A percentile compares a stretch with the other conserved stretches of the same genome.
These are phyloP conservation scores for Andrena bucephala DNA, from an alignment of 2,888 invertebrate genomes.

Conservation along the genomic window DNA sequence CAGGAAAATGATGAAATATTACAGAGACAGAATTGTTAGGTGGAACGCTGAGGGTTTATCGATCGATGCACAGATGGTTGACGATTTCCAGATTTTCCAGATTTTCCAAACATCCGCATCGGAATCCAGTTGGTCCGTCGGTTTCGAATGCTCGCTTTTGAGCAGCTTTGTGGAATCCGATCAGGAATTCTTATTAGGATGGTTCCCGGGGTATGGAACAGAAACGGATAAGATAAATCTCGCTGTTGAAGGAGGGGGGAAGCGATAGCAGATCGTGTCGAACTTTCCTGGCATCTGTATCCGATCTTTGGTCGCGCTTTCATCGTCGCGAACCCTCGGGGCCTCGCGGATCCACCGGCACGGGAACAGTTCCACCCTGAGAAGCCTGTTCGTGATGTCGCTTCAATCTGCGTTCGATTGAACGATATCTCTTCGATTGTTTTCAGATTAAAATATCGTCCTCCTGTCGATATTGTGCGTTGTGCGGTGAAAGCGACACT, in stretches of 20 bases:
- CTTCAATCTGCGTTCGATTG: background rate
- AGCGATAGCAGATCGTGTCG: background rate
- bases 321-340: background rate
- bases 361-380: background rate
- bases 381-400: background rate
- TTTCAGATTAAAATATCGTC: background rate
- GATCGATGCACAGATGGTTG: background rate
- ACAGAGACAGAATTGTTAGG: no score
- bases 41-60: background rate
- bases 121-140: conserved; percentile 4
- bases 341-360: conserved; percentile 10
- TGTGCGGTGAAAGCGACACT: no score
- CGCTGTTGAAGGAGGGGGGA: conserved; percentile 19
- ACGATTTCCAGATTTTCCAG: background rate
- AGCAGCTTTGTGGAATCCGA: conserved; percentile 23
- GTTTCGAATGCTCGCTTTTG: conserved; percentile 7
- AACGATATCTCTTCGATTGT: background rate
- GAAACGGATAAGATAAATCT: conserved; percentile 31
- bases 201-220: background rate
- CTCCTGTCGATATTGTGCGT: background rate
- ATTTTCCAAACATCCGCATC: conserved; percentile 1
- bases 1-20: no score
- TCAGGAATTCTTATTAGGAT: conserved; percentile 40
- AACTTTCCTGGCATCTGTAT: conserved; percentile 28
- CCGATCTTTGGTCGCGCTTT: conserved; percentile 18